Percentiles rank a stretch among this genome's conserved stretches.
These are phyloP conservation scores for Zaprionus lineosus DNA, from an alignment of 2,888 invertebrate species.

Conservation along the genomic window DNA sequence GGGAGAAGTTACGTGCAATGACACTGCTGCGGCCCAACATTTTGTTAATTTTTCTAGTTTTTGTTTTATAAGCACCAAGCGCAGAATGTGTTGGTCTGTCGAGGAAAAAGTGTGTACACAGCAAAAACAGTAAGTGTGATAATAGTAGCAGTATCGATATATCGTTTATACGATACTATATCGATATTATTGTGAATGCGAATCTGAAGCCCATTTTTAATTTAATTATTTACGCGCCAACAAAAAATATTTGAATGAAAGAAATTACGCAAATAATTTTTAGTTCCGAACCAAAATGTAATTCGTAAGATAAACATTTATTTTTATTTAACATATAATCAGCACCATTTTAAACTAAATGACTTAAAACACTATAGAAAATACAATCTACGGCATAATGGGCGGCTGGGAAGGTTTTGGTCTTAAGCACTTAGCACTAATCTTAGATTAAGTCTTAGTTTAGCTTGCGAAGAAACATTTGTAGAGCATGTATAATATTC, in stretches of 20 bases:
- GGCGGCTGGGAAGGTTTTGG: conserved; percentile 53
- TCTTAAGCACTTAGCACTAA: conserved; percentile 68
- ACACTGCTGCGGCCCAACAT: conserved; percentile 82
- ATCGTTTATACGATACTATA: neutral
- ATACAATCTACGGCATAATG: conserved; percentile 33
- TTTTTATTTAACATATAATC: conserved; percentile 43
- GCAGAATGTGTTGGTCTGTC: conserved; percentile 29
- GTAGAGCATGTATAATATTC: conserved; percentile 84
- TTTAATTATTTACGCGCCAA: neutral
- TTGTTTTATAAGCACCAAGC: conserved; percentile 33
- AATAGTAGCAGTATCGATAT: conserved; percentile 29
- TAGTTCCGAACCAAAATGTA: too few relatives aligned
- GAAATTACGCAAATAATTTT: too few relatives aligned
- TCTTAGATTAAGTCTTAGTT: conserved; percentile 14
- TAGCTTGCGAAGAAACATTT: conserved; percentile 69
- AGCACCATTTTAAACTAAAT: conserved; percentile 57
- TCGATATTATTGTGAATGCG: too few relatives aligned
- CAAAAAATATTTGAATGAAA: neutral
- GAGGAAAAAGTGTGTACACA: conserved; percentile 47
- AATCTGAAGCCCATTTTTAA: too few relatives aligned
- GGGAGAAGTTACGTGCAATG: conserved; percentile 79
- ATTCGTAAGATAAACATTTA: too few relatives aligned
- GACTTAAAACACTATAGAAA: conserved; percentile 31
- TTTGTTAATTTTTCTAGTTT: conserved; percentile 49
- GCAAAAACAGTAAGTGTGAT: conserved; percentile 6